These are phyloP conservation scores for Octodonta nipae DNA, from an alignment of 2,888 invertebrate species.

Conservation along the genomic window DNA sequence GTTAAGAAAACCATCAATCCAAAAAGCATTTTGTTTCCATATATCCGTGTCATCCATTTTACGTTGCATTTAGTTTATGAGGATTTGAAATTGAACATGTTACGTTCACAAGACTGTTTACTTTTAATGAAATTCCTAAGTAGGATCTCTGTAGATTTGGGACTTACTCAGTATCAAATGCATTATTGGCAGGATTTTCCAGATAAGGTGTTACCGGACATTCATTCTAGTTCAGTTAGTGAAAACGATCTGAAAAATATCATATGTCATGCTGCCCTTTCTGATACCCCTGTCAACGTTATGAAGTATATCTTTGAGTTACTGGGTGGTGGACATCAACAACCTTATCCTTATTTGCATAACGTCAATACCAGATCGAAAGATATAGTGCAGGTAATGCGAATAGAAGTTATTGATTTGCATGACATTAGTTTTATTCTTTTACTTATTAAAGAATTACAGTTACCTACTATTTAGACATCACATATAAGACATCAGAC, in stretches of 20 bases:
- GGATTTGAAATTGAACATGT: slow-evolving; percentile 70
- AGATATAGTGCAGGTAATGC: slow-evolving; percentile 64
- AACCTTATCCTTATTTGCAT: slow-evolving; percentile 58
- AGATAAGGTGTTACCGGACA: slow-evolving; percentile 9
- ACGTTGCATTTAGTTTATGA: slow-evolving; percentile 81
- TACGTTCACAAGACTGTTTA: slow-evolving; percentile 53
- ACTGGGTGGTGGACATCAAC: slow-evolving; percentile 40
- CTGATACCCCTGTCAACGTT: slow-evolving; percentile 52
- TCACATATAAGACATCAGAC: too few relatives aligned
- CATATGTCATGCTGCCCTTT: slow-evolving; percentile 47
- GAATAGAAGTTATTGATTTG: too few relatives aligned
- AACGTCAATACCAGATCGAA: slow-evolving; percentile 60
- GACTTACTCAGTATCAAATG: slow-evolving; percentile 53
- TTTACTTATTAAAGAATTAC: too few relatives aligned
- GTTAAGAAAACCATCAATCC: slow-evolving; percentile 39
- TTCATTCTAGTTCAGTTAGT: slow-evolving; percentile 1
- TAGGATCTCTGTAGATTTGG: slow-evolving; percentile 64
- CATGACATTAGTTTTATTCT: too few relatives aligned
- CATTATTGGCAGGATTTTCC: slow-evolving; percentile 84
- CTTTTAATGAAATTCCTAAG: slow-evolving; percentile 58
- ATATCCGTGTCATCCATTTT: slow-evolving; percentile 61
- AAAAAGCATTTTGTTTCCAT: slow-evolving; percentile 55
- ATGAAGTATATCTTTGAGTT: slow-evolving; percentile 57
- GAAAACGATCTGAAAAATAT: slow-evolving; percentile 46
- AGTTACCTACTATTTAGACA: too few relatives aligned